These are phyloP conservation scores for Lepus oiostolus DNA, from an alignment of 2,797 vertebrate genomes.

Conservation along the genomic window DNA sequence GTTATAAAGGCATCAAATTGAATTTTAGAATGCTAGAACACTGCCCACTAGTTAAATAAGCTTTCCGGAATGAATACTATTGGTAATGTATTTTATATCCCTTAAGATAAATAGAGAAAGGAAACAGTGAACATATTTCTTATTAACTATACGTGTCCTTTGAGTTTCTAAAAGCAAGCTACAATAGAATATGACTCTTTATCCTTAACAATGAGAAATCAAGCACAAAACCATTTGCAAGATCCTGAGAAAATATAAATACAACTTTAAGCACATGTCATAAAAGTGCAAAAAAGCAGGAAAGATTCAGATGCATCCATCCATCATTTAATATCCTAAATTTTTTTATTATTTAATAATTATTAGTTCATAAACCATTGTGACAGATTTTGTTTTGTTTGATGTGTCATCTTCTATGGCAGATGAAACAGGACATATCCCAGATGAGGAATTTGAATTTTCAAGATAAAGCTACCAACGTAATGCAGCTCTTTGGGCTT, in stretches of 20 bases:
- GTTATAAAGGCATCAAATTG: conserved; percentile 50
- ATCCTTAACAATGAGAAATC: not conserved
- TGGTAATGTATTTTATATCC: conserved; percentile 10
- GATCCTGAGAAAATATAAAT: not conserved
- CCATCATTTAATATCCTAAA: not conserved
- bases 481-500: not conserved
- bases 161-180: conserved; percentile 39
- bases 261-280: not conserved
- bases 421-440: not conserved
- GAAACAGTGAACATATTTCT: not conserved
- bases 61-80: conserved; percentile 52
- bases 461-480: not conserved
- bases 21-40: conserved; percentile 51
- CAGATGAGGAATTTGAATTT: not conserved
- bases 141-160: not conserved
- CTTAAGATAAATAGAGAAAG: conserved; percentile 5
- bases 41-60: conserved; percentile 22
- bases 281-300: not conserved
- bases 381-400: not conserved
- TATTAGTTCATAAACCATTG: not conserved
- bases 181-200: conserved; percentile 29
- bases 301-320: not conserved
- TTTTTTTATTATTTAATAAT: not conserved
- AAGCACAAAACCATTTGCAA: conserved; percentile 24
- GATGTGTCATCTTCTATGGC: not conserved